These are phyloP conservation scores for Xestoiulus laeticollis DNA, from an alignment of 2,888 invertebrate genomes.

Conservation along the genomic window DNA sequence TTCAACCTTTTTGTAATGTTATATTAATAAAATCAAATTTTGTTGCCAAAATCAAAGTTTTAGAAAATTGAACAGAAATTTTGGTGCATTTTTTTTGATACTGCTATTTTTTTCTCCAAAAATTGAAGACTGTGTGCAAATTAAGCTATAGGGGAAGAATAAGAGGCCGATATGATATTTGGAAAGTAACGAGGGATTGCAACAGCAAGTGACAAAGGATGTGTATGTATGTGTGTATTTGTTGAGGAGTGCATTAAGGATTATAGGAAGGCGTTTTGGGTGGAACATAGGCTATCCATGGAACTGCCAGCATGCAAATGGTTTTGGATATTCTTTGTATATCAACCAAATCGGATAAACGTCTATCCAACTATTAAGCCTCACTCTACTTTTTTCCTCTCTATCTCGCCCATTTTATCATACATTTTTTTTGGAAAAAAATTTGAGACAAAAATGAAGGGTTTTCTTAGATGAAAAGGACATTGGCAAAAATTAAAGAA, in stretches of 20 bases:
- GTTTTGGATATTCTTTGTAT: conserved; percentile 42
- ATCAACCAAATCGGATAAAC: conserved; percentile 45
- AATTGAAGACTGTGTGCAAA: not conserved
- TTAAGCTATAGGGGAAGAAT: not conserved
- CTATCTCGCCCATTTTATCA: conserved; percentile 30
- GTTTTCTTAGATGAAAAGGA: conserved; percentile 11
- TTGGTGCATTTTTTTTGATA: too few relatives aligned
- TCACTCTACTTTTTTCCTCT: conserved; percentile 48
- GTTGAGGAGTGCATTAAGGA: not conserved
- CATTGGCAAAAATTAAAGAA: not conserved
- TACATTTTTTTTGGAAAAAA: conserved; percentile 4
- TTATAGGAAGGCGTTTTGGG: conserved; percentile 31
- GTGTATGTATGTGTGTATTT: conserved; percentile 19
- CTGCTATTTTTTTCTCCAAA: too few relatives aligned
- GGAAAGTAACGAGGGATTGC: not conserved
- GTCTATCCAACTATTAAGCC: conserved; percentile 49
- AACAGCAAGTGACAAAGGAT: conserved; percentile 44
- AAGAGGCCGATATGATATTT: not conserved
- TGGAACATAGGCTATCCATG: conserved; percentile 44
- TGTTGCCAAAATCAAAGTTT: too few relatives aligned
- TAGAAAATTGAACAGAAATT: too few relatives aligned
- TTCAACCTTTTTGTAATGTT: too few relatives aligned
- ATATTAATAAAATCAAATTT: too few relatives aligned
- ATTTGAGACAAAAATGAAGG: conserved; percentile 47
- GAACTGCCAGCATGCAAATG: conserved; percentile 53